A percentile compares a stretch with the other conserved stretches of the same genome.
Conservation (phyloP, 2,888 invertebrate genomes). For the Flexamia atlantica region DNA sequence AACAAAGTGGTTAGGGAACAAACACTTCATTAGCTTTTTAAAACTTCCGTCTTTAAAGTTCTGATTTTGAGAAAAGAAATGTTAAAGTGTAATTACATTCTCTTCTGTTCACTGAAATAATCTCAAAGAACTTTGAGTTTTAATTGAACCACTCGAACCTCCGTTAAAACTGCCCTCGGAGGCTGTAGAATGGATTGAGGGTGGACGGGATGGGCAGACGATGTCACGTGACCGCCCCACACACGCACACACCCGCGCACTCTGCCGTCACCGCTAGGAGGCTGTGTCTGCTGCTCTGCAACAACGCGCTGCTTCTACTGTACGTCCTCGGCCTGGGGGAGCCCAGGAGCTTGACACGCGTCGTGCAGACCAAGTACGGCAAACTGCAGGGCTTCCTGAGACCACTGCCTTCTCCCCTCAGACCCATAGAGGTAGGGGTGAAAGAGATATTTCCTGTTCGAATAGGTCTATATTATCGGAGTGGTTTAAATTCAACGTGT, state of each 20-base stretch:
- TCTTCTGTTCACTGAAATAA: too few relatives aligned
- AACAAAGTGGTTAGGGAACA: too few relatives aligned
- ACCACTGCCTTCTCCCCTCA: constrained; percentile 43
- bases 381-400: constrained; percentile 64
- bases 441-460: too few relatives aligned
- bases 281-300: constrained; percentile 35
- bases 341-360: constrained; percentile 65
- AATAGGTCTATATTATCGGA: too few relatives aligned
- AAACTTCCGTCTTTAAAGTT: too few relatives aligned
- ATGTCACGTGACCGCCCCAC: not conserved
- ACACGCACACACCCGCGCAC: not conserved
- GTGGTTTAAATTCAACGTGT: too few relatives aligned
- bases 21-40: too few relatives aligned
- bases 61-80: too few relatives aligned
- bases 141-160: not conserved
- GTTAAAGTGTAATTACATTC: too few relatives aligned
- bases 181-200: not conserved
- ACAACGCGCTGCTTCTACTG: constrained; percentile 49
- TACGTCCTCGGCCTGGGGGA: constrained; percentile 15
- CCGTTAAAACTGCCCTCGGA: not conserved
- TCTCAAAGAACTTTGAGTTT: not conserved
- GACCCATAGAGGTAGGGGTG: constrained; percentile 28
- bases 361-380: constrained; percentile 67
- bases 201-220: constrained; percentile 39
- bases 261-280: constrained; percentile 10